Evolutionary conservation across 2,113 vertebrate genomes (phyloP), one percentile per base, ranked within the genome.

Genomic region (Myotis lucifugus): DNA sequence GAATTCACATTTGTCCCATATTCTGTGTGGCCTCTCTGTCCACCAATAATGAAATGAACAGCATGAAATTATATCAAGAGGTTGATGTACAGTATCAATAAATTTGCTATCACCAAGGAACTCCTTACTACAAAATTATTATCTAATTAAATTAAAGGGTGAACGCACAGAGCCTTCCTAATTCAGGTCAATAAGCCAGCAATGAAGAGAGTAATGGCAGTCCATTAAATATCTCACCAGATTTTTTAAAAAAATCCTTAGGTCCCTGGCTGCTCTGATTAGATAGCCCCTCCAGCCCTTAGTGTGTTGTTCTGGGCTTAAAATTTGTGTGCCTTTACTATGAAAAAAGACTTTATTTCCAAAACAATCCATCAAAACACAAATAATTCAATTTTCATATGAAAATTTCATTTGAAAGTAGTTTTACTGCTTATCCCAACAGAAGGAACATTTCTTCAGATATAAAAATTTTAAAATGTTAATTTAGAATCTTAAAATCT

Each of bases 111-210:
- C 85, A 93, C 81, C 69, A 73, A 85, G 46, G 85, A 94, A 83
- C 29, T 85, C 50, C 46, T 92, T 73, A 78, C 67, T 88, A 90
- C 50, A 94, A 93, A 96, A 96, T 97, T 86, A 96, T 97, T 93
- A 97, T 90, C 85, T 94, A 95, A 95, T 96, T 95, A 86, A 96
- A 97, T 97, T 94, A 94, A 93, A 91, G n/a, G 50, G n/a, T 70
- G 4, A 97, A 83, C 95, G 17, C 52, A 90, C 88, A 85, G 94
- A 93, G 59, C 0, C 67, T 96, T 90, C 37, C 37, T 94, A 94
- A 94, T 82, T 90, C 59, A 83, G 85, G 64, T 95, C 90, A 88
- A 59, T 93, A 90, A 84, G 37, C 23, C 42, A 90, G 27, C 64
- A 50, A 82, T 64, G 54, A 61, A 93, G n/a, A 95, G 19, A 93